Conservation (phyloP, 2,113 vertebrate species). For the Neolamprologus hecqui region DNA sequence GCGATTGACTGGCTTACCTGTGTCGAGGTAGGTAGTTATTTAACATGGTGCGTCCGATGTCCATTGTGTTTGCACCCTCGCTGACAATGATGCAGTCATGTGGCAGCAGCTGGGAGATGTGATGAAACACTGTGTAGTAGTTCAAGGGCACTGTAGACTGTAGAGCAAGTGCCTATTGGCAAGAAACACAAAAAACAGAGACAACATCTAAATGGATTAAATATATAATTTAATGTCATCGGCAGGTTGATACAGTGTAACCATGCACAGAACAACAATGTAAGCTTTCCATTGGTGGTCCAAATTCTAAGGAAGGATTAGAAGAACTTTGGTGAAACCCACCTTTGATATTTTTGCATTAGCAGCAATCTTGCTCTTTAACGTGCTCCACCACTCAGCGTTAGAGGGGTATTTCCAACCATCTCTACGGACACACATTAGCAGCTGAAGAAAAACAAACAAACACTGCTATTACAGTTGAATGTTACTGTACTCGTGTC, state of each 20-base stretch:
- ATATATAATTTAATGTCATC: not conserved
- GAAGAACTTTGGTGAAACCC: not conserved
- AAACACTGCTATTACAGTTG: not conserved
- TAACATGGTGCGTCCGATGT: constrained; percentile 93
- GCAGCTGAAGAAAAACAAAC: constrained; percentile 68
- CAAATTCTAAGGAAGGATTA: not conserved
- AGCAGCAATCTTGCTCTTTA: constrained; percentile 78
- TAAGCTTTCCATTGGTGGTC: not conserved
- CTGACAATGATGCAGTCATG: constrained; percentile 87
- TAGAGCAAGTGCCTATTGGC: constrained; percentile 64
- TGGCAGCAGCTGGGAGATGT: constrained; percentile 81
- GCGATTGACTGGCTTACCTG: constrained; percentile 68
- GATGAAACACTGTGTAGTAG: constrained; percentile 91
- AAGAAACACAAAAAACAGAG: not conserved
- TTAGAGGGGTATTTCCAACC: constrained; percentile 76
- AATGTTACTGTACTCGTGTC: not conserved
- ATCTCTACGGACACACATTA: constrained; percentile 66
- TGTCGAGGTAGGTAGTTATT: constrained; percentile 84
- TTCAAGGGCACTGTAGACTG: constrained; percentile 81
- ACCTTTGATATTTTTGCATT: constrained; percentile 84
- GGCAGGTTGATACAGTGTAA: not conserved
- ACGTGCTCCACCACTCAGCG: constrained; percentile 81
- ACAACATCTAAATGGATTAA: not conserved
- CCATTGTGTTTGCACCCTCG: constrained; percentile 98
- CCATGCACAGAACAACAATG: not conserved